Conservation (phyloP, 2,888 invertebrate genomes). For the Amblyjoppa fuscipennis region DNA sequence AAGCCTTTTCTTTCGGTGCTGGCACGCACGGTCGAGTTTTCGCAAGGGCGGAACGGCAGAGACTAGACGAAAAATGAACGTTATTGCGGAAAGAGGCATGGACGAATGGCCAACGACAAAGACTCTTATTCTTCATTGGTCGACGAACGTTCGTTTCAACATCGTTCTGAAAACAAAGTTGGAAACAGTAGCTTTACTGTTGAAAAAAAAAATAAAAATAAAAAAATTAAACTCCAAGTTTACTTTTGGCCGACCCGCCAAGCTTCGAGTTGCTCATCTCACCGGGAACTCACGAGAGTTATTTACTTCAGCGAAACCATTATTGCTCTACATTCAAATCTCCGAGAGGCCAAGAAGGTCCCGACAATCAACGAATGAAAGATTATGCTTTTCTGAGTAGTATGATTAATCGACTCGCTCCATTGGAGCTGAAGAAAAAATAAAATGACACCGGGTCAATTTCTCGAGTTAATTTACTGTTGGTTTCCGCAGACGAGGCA, state of each 20-base stretch:
- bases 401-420: neutral
- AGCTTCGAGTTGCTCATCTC: too few relatives aligned
- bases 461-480: neutral
- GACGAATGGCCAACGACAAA: constrained; percentile 15
- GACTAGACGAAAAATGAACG: constrained; percentile 36
- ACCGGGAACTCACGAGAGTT: too few relatives aligned
- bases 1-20: constrained; percentile 55
- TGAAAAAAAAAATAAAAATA: neutral
- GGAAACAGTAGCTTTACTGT: neutral
- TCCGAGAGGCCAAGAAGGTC: too few relatives aligned
- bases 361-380: neutral
- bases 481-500: neutral
- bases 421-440: neutral
- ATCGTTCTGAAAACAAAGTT: neutral
- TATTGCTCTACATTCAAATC: too few relatives aligned
- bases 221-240: too few relatives aligned
- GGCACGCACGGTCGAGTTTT: constrained; percentile 41
- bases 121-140: constrained; percentile 20
- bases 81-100: constrained; percentile 18
- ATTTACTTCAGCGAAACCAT: too few relatives aligned
- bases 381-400: neutral
- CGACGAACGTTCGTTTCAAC: neutral
- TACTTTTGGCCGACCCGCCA: too few relatives aligned
- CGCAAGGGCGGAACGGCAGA: constrained; percentile 19
- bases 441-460: neutral